Evolutionary conservation across 1,140 invertebrate genomes (phyloP).

Genomic region (Trichonephila inaurata): DNA sequence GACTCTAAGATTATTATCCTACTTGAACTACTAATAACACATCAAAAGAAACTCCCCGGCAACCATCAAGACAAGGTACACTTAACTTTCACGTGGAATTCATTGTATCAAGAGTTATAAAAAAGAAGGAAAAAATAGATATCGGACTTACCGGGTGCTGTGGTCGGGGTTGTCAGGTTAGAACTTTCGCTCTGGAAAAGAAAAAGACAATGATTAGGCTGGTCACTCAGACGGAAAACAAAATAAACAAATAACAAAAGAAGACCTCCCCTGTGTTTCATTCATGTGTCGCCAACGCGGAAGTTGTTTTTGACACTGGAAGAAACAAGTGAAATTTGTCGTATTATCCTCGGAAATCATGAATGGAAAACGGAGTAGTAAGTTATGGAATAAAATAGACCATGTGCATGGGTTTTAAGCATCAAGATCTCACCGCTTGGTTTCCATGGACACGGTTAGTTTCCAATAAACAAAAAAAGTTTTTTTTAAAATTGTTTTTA

Average conservation of each 20-base stretch:
- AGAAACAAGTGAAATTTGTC: not conserved
- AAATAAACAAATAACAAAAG: not conserved
- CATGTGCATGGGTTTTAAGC: too few species aligned
- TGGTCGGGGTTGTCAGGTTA: not conserved
- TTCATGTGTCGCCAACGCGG: not conserved
- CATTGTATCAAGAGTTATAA: not conserved
- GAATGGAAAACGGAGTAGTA: not conserved
- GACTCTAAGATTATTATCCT: not conserved
- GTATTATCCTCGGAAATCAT: not conserved
- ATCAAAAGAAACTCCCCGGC: not conserved
- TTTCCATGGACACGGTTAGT: too few species aligned
- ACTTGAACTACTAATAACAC: not conserved
- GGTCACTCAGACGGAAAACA: not conserved
- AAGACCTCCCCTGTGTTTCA: not conserved
- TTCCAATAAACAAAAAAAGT: too few species aligned
- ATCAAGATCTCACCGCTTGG: too few species aligned
- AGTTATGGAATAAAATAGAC: too few species aligned
- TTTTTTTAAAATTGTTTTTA: too few species aligned
- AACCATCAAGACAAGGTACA: not conserved
- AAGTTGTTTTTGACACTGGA: not conserved
- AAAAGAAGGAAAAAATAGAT: not conserved
- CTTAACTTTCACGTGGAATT: not conserved
- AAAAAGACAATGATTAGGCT: slow-evolving; percentile 10
- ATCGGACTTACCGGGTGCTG: not conserved
- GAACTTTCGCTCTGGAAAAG: slow-evolving; percentile 15